A percentile compares a stretch with the other conserved stretches of the same genome.
Evolutionary conservation across 1,140 invertebrate species (phyloP).

Genomic region (Drosophila tani): DNA sequence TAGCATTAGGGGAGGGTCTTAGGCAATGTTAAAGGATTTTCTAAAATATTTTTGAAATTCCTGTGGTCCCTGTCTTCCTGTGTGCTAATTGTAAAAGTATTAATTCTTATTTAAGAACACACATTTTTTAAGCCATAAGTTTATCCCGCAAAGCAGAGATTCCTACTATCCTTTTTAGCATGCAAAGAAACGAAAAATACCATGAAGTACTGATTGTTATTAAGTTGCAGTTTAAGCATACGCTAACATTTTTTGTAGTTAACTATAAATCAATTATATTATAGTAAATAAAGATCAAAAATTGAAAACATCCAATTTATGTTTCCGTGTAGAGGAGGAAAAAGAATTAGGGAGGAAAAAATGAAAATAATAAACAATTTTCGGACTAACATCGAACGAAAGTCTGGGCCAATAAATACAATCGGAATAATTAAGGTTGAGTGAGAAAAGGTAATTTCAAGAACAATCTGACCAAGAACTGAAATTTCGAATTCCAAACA

Average conservation of each 20-base stretch:
- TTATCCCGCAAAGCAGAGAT: too few relatives aligned
- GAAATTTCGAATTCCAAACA: constrained; percentile 51
- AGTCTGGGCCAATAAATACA: constrained; percentile 40
- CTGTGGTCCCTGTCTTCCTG: too few relatives aligned
- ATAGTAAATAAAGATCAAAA: background rate
- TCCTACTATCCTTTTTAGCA: too few relatives aligned
- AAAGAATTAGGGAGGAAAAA: background rate
- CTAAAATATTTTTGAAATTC: too few relatives aligned
- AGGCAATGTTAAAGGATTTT: too few relatives aligned
- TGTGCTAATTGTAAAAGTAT: background rate
- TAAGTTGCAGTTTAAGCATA: too few relatives aligned
- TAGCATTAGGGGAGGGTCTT: too few relatives aligned
- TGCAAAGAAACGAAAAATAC: too few relatives aligned
- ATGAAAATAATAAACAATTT: constrained; percentile 27
- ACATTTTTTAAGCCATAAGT: too few relatives aligned
- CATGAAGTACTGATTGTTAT: too few relatives aligned
- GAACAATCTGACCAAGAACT: constrained; percentile 53
- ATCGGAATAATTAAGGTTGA: constrained; percentile 60
- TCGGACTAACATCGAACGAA: constrained; percentile 18
- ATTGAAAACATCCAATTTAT: constrained; percentile 3
- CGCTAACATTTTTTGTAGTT: too few relatives aligned
- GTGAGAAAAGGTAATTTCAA: constrained; percentile 70
- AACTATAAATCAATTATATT: too few relatives aligned
- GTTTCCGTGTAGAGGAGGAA: constrained; percentile 15
- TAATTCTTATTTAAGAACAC: background rate